These are phyloP conservation scores for Catamblyrhynchus diadema DNA, from an alignment of 2,797 vertebrate genomes.

Conservation along the genomic window DNA sequence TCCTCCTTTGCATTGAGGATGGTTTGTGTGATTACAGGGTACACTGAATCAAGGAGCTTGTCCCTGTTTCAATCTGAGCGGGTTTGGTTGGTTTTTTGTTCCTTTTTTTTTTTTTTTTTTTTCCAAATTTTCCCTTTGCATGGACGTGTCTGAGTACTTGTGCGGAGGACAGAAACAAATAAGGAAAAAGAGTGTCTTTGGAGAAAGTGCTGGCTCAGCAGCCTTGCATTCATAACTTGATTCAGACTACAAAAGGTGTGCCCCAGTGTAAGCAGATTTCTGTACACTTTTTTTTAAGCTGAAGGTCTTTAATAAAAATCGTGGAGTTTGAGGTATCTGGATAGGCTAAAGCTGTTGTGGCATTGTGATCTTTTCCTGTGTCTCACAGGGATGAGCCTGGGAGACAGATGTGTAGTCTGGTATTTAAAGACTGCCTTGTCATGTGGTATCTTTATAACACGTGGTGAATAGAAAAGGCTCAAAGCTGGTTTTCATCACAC, in stretches of 20 bases:
- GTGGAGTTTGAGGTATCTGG: not conserved
- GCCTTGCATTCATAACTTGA: fast-evolving
- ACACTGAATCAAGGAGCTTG: not conserved
- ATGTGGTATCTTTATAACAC: not conserved
- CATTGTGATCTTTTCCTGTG: not conserved
- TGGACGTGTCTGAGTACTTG: not conserved
- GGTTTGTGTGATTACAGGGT: not conserved
- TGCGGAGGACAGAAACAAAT: not conserved
- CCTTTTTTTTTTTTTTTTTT: not conserved
- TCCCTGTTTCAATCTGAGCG: not conserved
- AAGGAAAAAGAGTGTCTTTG: not conserved
- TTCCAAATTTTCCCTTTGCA: fast-evolving
- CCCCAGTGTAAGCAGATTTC: not conserved
- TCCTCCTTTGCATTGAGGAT: not conserved
- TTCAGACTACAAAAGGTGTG: not conserved
- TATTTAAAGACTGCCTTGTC: not conserved
- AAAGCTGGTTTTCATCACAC: not conserved
- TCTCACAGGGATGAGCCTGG: not conserved
- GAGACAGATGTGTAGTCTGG: not conserved
- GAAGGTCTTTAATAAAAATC: not conserved
- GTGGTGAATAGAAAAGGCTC: not conserved
- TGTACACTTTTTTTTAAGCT: not conserved
- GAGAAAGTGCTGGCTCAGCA: not conserved
- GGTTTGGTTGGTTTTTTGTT: not conserved
- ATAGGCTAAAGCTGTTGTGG: not conserved